Conservation (phyloP, 2,888 invertebrate genomes). For the Hedya salicella region DNA sequence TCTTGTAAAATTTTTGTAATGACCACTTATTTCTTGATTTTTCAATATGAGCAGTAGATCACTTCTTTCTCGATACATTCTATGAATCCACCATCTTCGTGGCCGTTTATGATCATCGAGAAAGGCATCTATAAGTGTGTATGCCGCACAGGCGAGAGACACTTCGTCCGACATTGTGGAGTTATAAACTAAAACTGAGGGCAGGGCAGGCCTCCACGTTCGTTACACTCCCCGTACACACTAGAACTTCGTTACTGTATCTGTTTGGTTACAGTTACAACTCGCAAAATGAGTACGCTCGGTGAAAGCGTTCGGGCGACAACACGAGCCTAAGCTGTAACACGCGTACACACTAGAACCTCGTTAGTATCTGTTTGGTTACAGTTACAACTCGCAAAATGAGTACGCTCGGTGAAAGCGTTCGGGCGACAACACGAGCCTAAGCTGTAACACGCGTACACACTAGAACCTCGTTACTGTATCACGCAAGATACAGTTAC, state of each 20-base stretch:
- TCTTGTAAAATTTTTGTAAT: constrained; percentile 42
- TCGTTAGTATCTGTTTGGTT: no score
- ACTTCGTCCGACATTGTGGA: constrained; percentile 31
- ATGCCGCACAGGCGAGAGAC: constrained; percentile 40
- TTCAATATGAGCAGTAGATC: constrained; percentile 38
- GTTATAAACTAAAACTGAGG: constrained; percentile 29
- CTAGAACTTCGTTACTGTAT: no score
- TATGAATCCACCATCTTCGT: constrained; percentile 44
- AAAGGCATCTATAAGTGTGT: constrained; percentile 39
- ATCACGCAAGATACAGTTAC: constrained; percentile 41
- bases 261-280: no score
- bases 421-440: no score
- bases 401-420: no score
- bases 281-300: no score
- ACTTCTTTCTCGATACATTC: constrained; percentile 42
- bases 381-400: no score
- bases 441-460: no score
- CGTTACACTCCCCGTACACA: constrained; percentile 28
- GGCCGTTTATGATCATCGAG: constrained; percentile 38
- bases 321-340: no score
- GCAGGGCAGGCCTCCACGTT: constrained; percentile 1
- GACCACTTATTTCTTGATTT: constrained; percentile 43
- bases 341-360: no score
- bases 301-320: no score
- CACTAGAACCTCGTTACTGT: no score